Base-by-base conservation (phyloP, 2,888 invertebrate species). In the Aphidoletes aphidimyza region DNA sequence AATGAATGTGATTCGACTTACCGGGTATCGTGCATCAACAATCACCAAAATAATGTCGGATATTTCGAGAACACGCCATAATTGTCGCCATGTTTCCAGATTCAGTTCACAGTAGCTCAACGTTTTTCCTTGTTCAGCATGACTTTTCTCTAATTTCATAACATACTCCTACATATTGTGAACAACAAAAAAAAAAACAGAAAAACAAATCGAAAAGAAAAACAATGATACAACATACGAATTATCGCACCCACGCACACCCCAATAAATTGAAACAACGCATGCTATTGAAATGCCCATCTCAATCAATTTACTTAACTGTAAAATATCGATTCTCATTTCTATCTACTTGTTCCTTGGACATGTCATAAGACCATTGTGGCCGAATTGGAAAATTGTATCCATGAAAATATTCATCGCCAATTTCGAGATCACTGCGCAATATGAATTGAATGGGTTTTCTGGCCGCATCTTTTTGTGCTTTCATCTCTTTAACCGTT, bases 51-150 rank as follows among this genome's bases (percentile, higher is more conserved):
- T 88, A 39, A 98, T 91, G 88, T 98, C 98, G 0, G 97, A 97
- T 93, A 98, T 96, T 90, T 98, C 98, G 8, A 97, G 88, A 0
- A 98, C 98, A 59, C 98, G 91, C 98, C 98, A 98, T 86, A 98
- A 89, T 87, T 98, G 98, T 19, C 98, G 90, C 98, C 98, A 98
- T 0, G 98, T 98, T 90, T 98, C 98, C 87, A 98, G 90, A 90
- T 98, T 98, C 85, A 98, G 89, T 89, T 98, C 98, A 89, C 97
- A 97, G 88, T 96, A 95, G 84, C 97, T 96, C 86, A 97, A 90
- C 5, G 94, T 92, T 85, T 92, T 91, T 8, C 87, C 87, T 42
- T 87, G 87, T 88, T 92, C 91, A 30, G 91, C 90, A 85, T 92
- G 93, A 0, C 92, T 92, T 8, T 91, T 90, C 87, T 95, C 93